Evolutionary conservation across 2,797 vertebrate species (phyloP).

Genomic region (Ctenochaetus hawaiiensis): DNA sequence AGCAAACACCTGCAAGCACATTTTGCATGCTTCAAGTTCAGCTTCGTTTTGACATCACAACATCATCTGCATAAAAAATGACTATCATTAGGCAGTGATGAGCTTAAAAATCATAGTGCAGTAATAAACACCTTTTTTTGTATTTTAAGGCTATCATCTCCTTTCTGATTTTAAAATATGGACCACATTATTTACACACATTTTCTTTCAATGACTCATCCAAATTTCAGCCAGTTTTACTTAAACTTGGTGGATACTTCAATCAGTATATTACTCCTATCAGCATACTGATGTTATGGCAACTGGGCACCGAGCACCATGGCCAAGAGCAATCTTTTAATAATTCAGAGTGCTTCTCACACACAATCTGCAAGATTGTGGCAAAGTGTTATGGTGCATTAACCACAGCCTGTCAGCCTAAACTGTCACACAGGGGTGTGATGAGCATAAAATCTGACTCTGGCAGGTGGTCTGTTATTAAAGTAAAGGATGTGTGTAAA

Average conservation of each 20-base stretch:
- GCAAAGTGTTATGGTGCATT: slow-evolving; percentile 32
- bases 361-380: slow-evolving; percentile 27
- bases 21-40: slow-evolving; percentile 30
- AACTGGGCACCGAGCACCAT: slow-evolving; percentile 11
- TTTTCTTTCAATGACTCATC: slow-evolving; percentile 14
- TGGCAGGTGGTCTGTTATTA: slow-evolving; percentile 34
- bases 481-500: slow-evolving; percentile 24
- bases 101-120: slow-evolving; percentile 26
- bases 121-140: background rate
- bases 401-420: slow-evolving; percentile 32
- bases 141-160: slow-evolving; percentile 3
- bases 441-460: slow-evolving; percentile 34
- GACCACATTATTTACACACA: background rate
- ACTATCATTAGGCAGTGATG: slow-evolving; percentile 16
- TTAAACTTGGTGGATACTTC: background rate
- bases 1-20: slow-evolving; percentile 39
- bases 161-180: slow-evolving; percentile 20
- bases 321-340: slow-evolving; percentile 55
- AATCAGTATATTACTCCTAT: slow-evolving; percentile 25
- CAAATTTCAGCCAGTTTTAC: slow-evolving; percentile 5
- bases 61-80: slow-evolving; percentile 45
- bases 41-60: slow-evolving; percentile 32
- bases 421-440: slow-evolving; percentile 23
- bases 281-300: slow-evolving; percentile 32
- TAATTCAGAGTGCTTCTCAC: slow-evolving; percentile 52